These are phyloP conservation scores for Magallana gigas DNA, from an alignment of 1,140 invertebrate species.

Conservation along the genomic window DNA sequence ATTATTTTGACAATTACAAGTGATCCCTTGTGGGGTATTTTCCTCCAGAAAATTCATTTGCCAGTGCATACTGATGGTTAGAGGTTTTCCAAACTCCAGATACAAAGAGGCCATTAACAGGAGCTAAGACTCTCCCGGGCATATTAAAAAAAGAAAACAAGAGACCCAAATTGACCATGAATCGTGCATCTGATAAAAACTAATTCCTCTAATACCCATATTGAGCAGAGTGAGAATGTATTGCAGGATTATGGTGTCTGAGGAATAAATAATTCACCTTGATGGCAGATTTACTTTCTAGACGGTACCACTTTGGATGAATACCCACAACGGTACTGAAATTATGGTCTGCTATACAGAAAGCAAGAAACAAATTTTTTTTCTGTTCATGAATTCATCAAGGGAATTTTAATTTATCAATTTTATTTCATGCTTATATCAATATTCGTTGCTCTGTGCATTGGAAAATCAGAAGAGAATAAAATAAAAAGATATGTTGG, in stretches of 20 bases:
- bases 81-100: neutral
- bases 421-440: too few relatives aligned
- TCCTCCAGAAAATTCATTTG: conserved; percentile 31
- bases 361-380: neutral
- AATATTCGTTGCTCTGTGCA: too few relatives aligned
- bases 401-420: neutral
- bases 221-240: conserved; percentile 15
- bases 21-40: conserved; percentile 5
- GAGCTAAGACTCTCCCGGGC: neutral
- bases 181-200: conserved; percentile 28
- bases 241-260: conserved; percentile 10
- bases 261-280: conserved; percentile 31
- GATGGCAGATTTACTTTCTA: conserved; percentile 14
- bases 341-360: neutral
- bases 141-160: conserved; percentile 37
- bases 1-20: conserved; percentile 38
- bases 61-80: conserved; percentile 15
- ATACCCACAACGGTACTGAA: conserved; percentile 6
- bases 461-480: too few relatives aligned
- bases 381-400: neutral
- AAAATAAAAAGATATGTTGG: too few relatives aligned
- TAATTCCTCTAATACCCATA: conserved; percentile 31
- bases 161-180: conserved; percentile 35
- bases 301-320: neutral
- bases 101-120: neutral